phyloP scores from a whole-genome alignment of 2,888 invertebrate genomes.

The Lasioglossum pauxillum region DNA sequence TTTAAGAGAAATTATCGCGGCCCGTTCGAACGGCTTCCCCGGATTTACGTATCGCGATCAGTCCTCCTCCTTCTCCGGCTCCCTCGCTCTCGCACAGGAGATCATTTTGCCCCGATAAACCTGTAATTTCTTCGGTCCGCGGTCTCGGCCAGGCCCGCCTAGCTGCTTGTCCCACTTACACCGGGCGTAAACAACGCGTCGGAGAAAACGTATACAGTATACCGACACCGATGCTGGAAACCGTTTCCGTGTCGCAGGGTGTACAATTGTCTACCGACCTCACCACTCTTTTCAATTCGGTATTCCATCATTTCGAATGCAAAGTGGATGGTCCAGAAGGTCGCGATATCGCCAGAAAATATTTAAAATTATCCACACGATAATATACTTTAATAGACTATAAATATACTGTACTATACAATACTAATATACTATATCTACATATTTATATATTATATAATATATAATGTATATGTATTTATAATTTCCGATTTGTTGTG shows the following conservation, averaged over 20 bases:
- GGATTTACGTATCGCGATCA: conserved; percentile 46
- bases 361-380: too few species aligned
- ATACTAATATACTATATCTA: too few species aligned
- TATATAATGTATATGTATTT: too few species aligned
- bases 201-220: conserved; percentile 16
- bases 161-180: conserved; percentile 45
- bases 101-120: conserved; percentile 53
- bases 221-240: background rate
- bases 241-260: background rate
- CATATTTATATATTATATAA: too few species aligned
- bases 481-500: background rate
- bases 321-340: background rate
- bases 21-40: conserved; percentile 6
- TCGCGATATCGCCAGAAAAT: background rate
- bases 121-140: conserved; percentile 44
- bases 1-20: conserved; percentile 29
- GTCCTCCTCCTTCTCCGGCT: conserved; percentile 10
- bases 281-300: background rate
- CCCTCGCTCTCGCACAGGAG: background rate
- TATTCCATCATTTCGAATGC: background rate
- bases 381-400: too few species aligned
- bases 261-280: background rate
- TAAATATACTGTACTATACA: too few species aligned
- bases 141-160: conserved; percentile 20
- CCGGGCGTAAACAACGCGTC: conserved; percentile 41